Evolutionary conservation across 1,140 invertebrate species (phyloP), one percentile per base, ranked within the genome.

Genomic region (Arion vulgaris): DNA sequence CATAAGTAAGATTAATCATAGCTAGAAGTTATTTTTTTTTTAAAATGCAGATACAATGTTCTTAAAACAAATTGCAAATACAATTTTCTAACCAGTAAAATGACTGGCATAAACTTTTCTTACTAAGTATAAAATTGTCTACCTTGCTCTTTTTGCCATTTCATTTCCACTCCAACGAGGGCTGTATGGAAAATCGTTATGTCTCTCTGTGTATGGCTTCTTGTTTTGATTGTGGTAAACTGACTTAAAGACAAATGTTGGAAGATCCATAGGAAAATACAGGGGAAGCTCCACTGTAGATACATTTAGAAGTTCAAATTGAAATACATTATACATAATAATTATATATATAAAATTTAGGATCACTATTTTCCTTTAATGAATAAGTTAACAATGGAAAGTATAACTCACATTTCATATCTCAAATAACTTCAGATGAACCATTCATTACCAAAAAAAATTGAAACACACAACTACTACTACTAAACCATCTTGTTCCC

Each of bases 71-170:
- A 71, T 9, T 23, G 9, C 36, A 32, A 66, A 5, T 45, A 45
- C 41, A 45, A 45, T 45, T 45, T 45, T 7, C 5, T 5, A 7
- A 45, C 41, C 15, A 7, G 5, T 45, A 45, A 15, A 15, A 15
- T 5, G 15, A 45, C 5, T 7, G 15, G 15, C 41, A 7, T 45
- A 45, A 45, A 7, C 9, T 41, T 72, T 51, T 34, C 28, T 34
- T 49, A 34, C 1, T 53, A 53, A 2, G 4, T 5, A 17, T 11
- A 39, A 45, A 53, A 51, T 19, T 28, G 17, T 34, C 17, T 85
- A 92, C 90, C 88, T 88, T n/a, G 90, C 87, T 85, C 91, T 88
- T 53, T 91, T 88, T 28, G 90, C 91, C 92, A 93, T 92, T 84
- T 91, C 90, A 75, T 85, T 86, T 2, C 90, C 88, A 85, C 81